Conservation (phyloP, 2,888 invertebrate species). For the Rhimphoctona megacephalus region DNA sequence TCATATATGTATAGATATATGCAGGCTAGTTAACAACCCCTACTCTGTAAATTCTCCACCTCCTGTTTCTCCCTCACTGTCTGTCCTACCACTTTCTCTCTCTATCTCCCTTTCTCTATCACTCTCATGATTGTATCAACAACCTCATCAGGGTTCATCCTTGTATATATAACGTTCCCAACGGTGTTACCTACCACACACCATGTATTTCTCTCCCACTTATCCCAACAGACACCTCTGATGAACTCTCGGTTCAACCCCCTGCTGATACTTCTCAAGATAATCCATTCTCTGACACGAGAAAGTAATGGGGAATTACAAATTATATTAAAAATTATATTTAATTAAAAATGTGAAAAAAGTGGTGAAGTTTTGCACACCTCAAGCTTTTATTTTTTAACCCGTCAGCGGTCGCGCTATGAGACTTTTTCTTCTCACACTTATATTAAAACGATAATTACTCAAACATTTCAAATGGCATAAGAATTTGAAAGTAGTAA, state of each 20-base stretch:
- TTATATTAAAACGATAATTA: too few relatives aligned
- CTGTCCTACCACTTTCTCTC: conserved; percentile 19
- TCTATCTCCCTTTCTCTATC: not conserved
- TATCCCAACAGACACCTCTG: conserved; percentile 29
- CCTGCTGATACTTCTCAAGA: not conserved
- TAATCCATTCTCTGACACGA: not conserved
- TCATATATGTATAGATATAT: not conserved
- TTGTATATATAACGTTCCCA: conserved; percentile 59
- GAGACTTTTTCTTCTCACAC: too few relatives aligned
- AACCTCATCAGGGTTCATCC: conserved; percentile 83
- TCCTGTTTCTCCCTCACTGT: conserved; percentile 6
- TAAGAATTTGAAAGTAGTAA: too few relatives aligned
- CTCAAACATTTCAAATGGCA: too few relatives aligned
- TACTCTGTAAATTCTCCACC: conserved; percentile 15
- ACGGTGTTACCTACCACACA: conserved; percentile 30
- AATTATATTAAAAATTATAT: not conserved
- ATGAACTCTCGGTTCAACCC: conserved; percentile 29
- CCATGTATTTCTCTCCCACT: conserved; percentile 62
- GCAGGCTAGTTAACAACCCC: conserved; percentile 54
- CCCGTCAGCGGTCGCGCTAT: too few relatives aligned
- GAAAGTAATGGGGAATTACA: not conserved
- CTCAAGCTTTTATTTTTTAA: not conserved
- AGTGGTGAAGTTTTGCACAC: not conserved
- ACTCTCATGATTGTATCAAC: conserved; percentile 82
- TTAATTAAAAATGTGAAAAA: not conserved